Conservation (phyloP, 92 coral and sea anemone species). For the Diadumene lineata region DNA sequence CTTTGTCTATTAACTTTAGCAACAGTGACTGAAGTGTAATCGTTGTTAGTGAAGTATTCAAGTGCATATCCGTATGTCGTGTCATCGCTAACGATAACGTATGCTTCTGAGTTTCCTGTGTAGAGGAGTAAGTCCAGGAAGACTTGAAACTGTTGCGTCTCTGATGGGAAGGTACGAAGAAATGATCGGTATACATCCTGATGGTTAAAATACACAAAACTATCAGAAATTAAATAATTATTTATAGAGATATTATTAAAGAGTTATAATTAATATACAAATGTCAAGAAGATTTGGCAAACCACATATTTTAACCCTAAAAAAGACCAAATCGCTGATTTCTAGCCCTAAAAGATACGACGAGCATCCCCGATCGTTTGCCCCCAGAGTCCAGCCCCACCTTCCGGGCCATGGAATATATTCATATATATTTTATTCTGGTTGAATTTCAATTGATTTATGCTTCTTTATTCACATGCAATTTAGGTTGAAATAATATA, state of each 20-base stretch:
- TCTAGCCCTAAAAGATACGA: too few relatives aligned
- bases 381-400: too few relatives aligned
- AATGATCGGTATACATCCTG: conserved; percentile 66
- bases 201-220: background rate
- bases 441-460: too few relatives aligned
- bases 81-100: conserved; percentile 72
- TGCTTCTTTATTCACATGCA: too few relatives aligned
- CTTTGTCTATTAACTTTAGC: conserved; percentile 41
- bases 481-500: too few relatives aligned
- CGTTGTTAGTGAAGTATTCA: conserved; percentile 37
- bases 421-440: too few relatives aligned
- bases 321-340: too few relatives aligned
- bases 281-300: too few relatives aligned
- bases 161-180: conserved; percentile 56
- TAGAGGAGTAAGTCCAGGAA: conserved; percentile 53
- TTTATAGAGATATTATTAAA: background rate
- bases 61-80: conserved; percentile 59
- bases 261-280: too few relatives aligned
- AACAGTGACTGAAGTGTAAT: conserved; percentile 29
- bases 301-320: too few relatives aligned
- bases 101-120: conserved; percentile 56
- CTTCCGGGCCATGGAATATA: too few relatives aligned
- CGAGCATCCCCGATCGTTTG: too few relatives aligned
- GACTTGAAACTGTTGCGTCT: conserved; percentile 53
- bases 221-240: background rate